These are phyloP conservation scores for Ptilonorhynchus violaceus DNA, from an alignment of 2,113 vertebrate species.

Conservation along the genomic window DNA sequence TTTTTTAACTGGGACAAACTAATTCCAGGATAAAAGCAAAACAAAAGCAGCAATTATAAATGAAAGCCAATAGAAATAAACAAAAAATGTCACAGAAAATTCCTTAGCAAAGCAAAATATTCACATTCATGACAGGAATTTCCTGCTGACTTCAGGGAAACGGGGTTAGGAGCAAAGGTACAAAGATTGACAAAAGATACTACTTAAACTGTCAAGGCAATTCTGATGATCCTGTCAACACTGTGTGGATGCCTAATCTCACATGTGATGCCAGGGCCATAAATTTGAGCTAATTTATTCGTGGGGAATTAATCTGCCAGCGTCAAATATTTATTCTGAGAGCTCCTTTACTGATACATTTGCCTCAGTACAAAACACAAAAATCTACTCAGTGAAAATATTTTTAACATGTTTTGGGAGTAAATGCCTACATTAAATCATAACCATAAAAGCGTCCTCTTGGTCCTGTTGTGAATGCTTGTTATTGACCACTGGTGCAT, in stretches of 20 bases:
- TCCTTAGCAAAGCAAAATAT: background rate
- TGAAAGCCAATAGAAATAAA: background rate
- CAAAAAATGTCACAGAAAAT: background rate
- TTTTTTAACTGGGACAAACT: background rate
- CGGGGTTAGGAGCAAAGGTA: background rate
- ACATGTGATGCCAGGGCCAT: background rate
- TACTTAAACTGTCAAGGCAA: background rate
- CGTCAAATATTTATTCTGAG: background rate
- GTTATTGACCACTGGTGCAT: background rate
- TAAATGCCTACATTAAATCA: background rate
- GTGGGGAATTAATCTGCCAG: conserved; percentile 3
- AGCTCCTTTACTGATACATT: background rate
- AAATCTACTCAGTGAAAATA: conserved; percentile 3
- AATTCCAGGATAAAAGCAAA: background rate
- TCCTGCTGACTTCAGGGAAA: conserved; percentile 16
- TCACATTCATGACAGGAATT: background rate
- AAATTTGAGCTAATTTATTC: conserved; percentile 29
- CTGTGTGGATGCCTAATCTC: background rate
- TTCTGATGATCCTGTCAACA: background rate
- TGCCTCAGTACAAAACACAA: background rate
- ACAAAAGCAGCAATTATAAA: background rate
- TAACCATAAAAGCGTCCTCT: background rate
- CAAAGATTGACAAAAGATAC: conserved; percentile 18
- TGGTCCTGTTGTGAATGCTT: background rate
- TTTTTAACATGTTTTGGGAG: background rate